Conservation (phyloP, 1,140 invertebrate genomes). For the Camponotus vicinus region DNA sequence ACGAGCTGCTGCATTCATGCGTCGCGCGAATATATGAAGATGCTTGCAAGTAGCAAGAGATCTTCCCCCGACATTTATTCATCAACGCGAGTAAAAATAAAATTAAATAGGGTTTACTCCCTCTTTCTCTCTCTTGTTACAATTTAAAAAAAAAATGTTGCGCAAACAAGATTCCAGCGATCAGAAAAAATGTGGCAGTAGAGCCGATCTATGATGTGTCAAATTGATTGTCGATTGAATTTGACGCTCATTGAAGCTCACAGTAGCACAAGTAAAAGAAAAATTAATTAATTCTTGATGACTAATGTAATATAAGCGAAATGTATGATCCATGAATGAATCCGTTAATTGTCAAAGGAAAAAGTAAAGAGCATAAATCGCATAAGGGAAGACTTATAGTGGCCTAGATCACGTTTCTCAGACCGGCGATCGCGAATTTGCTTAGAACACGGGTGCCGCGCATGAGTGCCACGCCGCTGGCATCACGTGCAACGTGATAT, state of each 20-base stretch:
- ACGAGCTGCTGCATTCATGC: constrained; percentile 64
- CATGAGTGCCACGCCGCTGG: constrained; percentile 45
- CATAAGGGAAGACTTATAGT: constrained; percentile 1
- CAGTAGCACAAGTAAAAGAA: neutral
- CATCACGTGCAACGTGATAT: constrained; percentile 71
- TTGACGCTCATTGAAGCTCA: neutral
- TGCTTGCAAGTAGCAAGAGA: constrained; percentile 18
- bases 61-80: constrained; percentile 9
- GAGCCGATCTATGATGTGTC: neutral
- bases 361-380: constrained; percentile 35
- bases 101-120: too few species aligned
- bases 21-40: constrained; percentile 51
- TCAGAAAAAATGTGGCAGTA: neutral
- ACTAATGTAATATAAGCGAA: neutral
- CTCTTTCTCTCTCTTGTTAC: neutral
- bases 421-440: constrained; percentile 46
- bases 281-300: neutral
- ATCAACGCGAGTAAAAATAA: neutral
- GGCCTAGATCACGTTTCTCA: constrained; percentile 47
- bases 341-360: constrained; percentile 32
- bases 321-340: neutral
- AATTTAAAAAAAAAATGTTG: neutral
- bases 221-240: neutral
- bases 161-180: neutral
- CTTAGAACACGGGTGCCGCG: constrained; percentile 61